phyloP scores from a whole-genome alignment of 2,113 vertebrate genomes.

The Zosterops pallidus region DNA sequence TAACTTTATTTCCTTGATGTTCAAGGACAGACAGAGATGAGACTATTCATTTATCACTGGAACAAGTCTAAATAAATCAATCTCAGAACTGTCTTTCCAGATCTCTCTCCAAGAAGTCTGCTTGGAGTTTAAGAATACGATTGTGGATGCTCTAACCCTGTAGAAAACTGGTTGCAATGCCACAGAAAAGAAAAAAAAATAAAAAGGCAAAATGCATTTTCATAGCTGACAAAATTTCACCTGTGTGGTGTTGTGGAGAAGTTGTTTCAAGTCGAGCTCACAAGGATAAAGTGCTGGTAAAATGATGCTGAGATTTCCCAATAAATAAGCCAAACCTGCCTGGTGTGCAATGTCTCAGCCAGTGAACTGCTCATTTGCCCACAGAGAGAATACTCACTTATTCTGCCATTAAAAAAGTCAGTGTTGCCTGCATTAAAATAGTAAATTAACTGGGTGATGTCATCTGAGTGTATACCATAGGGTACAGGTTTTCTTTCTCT shows the following conservation, averaged over 20 bases:
- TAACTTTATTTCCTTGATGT: not conserved
- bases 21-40: not conserved
- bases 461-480: not conserved
- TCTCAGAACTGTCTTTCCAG: not conserved
- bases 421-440: not conserved
- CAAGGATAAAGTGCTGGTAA: not conserved
- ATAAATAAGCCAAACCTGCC: not conserved
- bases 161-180: not conserved
- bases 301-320: not conserved
- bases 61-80: not conserved
- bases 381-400: not conserved
- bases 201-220: not conserved
- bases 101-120: not conserved
- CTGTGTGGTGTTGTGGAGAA: not conserved
- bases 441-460: not conserved
- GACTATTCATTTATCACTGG: not conserved
- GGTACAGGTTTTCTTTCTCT: not conserved
- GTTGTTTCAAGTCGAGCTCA: not conserved
- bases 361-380: not conserved
- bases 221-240: not conserved
- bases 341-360: not conserved
- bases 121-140: not conserved
- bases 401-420: not conserved
- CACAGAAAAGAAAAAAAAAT: not conserved
- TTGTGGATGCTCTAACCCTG: accelerated